Evolutionary conservation across 2,113 vertebrate species (phyloP).

Genomic region (Morone chrysops): DNA sequence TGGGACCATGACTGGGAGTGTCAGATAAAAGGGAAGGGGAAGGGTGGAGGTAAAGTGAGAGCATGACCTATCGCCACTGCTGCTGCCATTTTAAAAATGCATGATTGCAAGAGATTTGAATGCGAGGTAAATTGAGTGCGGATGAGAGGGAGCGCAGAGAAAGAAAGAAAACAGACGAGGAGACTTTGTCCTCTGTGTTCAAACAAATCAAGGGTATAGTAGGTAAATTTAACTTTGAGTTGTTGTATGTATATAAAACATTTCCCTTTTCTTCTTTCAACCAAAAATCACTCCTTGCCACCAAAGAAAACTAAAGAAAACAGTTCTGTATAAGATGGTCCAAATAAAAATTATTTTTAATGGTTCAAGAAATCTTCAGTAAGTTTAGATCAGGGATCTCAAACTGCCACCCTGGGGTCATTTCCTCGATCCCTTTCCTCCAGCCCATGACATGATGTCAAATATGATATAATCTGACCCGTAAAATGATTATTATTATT

Average conservation of each 20-base stretch:
- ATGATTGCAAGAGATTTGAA: conserved; percentile 54
- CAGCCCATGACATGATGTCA: no score
- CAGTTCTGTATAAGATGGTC: not conserved
- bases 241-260: conserved; percentile 44
- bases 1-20: conserved; percentile 54
- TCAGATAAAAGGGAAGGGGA: conserved; percentile 33
- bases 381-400: no score
- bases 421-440: no score
- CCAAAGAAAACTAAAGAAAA: not conserved
- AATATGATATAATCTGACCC: no score
- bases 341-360: no score
- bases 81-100: conserved; percentile 38
- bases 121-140: conserved; percentile 38
- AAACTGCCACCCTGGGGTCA: no score
- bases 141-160: not conserved
- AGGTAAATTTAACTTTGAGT: conserved; percentile 16
- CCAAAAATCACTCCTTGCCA: not conserved
- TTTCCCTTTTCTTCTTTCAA: conserved; percentile 8
- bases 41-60: conserved; percentile 18
- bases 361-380: no score
- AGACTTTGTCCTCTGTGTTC: not conserved
- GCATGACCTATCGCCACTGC: not conserved
- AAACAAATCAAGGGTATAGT: conserved; percentile 29
- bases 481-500: no score
- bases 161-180: not conserved